Evolutionary conservation across 1,140 invertebrate genomes (phyloP).

Genomic region (Sitophilus oryzae): DNA sequence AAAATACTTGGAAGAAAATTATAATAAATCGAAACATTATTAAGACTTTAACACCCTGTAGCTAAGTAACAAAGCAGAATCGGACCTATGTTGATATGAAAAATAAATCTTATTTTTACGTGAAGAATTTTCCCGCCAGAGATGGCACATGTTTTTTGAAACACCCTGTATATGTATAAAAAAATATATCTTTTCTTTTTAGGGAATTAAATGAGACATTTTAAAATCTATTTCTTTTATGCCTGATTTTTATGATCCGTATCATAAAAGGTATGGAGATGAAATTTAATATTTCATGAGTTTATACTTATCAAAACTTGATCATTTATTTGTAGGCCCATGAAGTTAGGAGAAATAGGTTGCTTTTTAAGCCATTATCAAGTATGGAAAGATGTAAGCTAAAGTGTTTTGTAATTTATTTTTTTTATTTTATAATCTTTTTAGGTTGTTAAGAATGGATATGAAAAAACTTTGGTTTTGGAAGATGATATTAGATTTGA

Average conservation of each 20-base stretch:
- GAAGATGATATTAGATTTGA: constrained; percentile 97
- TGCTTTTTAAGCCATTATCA: constrained; percentile 93
- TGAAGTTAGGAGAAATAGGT: constrained; percentile 93
- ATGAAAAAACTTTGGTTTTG: constrained; percentile 71
- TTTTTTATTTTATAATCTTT: constrained; percentile 6
- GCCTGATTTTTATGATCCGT: constrained; percentile 84
- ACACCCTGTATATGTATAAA: too few relatives aligned
- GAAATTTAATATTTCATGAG: neutral
- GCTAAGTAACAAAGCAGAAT: too few relatives aligned
- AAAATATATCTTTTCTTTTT: too few relatives aligned
- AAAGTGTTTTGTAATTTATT: neutral
- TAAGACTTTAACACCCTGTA: too few relatives aligned
- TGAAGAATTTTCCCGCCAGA: too few relatives aligned
- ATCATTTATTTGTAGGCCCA: constrained; percentile 56
- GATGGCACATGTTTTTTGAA: too few relatives aligned
- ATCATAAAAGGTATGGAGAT: constrained; percentile 67
- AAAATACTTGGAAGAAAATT: too few relatives aligned
- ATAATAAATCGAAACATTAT: too few relatives aligned
- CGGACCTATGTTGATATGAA: too few relatives aligned
- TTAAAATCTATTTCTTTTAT: constrained; percentile 68
- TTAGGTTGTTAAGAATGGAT: constrained; percentile 60
- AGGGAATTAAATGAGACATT: constrained; percentile 62
- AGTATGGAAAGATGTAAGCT: constrained; percentile 79
- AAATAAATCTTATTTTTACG: too few relatives aligned
- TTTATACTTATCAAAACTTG: neutral